Conservation (phyloP, 2,888 invertebrate species). For the Himalopsyche kuldschensis region DNA sequence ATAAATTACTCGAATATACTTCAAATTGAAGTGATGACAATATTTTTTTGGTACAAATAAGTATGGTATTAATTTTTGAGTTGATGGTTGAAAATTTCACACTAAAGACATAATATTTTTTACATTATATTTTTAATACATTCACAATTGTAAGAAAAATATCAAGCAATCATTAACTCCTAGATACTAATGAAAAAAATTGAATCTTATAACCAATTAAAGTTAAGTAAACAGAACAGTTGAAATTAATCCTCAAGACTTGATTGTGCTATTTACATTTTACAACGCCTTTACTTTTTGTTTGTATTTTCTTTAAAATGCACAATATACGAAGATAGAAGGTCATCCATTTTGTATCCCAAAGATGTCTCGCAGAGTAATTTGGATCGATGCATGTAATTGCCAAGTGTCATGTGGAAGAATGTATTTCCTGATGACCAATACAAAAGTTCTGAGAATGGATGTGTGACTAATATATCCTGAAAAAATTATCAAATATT, state of each 20-base stretch:
- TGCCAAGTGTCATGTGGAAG: constrained; percentile 95
- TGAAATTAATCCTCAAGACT: no score
- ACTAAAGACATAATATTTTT: no score
- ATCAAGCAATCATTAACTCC: no score
- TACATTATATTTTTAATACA: no score
- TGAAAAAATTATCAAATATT: constrained; percentile 47
- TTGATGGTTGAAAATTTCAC: no score
- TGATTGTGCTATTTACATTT: background rate
- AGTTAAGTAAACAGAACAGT: background rate
- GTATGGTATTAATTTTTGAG: no score
- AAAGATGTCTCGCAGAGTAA: constrained; percentile 86
- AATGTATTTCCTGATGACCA: constrained; percentile 96
- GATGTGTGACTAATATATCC: constrained; percentile 81
- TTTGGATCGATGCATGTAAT: constrained; percentile 86
- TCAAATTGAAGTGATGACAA: no score
- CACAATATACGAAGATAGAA: constrained; percentile 86
- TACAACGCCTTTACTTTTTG: background rate
- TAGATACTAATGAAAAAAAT: no score
- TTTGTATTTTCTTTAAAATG: constrained; percentile 40
- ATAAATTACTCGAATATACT: no score
- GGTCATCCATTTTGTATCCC: constrained; percentile 96
- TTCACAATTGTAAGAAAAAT: no score
- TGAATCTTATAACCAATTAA: background rate
- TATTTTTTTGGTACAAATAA: no score
- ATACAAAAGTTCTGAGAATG: constrained; percentile 86